phyloP scores from a whole-genome alignment of 2,888 invertebrate genomes.

The Cetonia aurata region DNA sequence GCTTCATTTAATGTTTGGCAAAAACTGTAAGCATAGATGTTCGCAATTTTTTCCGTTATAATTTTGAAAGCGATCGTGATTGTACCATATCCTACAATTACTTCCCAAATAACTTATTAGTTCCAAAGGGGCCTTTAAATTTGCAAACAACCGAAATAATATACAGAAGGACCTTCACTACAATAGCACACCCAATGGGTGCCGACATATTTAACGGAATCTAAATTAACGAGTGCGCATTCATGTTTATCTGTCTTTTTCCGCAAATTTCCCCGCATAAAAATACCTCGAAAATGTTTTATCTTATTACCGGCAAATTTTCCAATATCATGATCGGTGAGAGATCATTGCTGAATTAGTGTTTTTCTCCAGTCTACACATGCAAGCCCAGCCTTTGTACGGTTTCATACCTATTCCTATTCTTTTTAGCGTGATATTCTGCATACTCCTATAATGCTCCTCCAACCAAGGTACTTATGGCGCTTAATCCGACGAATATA shows the following conservation, averaged over 20 bases:
- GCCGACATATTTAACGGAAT: constrained; percentile 50
- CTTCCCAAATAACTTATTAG: constrained; percentile 55
- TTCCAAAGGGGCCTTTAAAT: constrained; percentile 57
- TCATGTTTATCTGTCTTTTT: constrained; percentile 45
- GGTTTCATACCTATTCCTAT: constrained; percentile 44
- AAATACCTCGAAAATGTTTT: constrained; percentile 50
- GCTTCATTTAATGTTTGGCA: no score
- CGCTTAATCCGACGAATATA: constrained; percentile 50
- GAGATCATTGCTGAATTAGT: constrained; percentile 48
- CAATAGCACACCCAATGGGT: constrained; percentile 59
- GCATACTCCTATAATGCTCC: background rate
- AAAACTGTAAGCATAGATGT: no score
- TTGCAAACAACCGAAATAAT: constrained; percentile 61
- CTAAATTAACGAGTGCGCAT: constrained; percentile 54
- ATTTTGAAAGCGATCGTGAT: background rate
- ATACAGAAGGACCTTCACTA: constrained; percentile 53
- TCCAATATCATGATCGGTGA: constrained; percentile 49
- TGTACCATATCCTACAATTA: no score
- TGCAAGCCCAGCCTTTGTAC: constrained; percentile 9
- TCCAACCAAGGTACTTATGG: background rate
- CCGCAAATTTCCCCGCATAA: constrained; percentile 51
- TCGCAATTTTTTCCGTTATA: background rate
- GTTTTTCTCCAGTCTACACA: constrained; percentile 40
- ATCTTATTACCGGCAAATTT: constrained; percentile 31
- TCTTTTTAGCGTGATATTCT: constrained; percentile 21